Percentiles rank a stretch among this genome's conserved stretches.
phyloP scores from a whole-genome alignment of 2,113 vertebrate genomes.

The Jacana jacana region DNA sequence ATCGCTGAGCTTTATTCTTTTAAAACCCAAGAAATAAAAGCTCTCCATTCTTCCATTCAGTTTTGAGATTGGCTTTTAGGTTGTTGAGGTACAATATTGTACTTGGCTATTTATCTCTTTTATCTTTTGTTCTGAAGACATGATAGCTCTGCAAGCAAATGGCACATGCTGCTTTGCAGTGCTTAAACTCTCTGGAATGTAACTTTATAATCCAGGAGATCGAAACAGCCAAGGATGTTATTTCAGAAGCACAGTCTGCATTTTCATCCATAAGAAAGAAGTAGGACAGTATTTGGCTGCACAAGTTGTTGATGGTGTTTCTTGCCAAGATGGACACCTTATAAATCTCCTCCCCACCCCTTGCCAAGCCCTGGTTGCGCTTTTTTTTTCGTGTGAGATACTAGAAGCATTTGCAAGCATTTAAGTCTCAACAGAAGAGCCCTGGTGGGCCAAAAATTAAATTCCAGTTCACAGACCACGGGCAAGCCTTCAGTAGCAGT shows the following conservation, averaged over 20 bases:
- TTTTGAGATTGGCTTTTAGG: conserved; percentile 41
- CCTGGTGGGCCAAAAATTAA: not conserved
- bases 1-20: not conserved
- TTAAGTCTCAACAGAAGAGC: not conserved
- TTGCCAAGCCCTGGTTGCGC: not conserved
- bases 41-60: conserved; percentile 19
- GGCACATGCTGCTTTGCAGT: not conserved
- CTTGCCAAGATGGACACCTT: not conserved
- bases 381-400: not conserved
- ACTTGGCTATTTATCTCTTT: conserved; percentile 52
- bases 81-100: conserved; percentile 43
- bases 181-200: conserved; percentile 43
- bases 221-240: conserved; percentile 15
- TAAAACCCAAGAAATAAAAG: conserved; percentile 31
- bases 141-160: conserved; percentile 5
- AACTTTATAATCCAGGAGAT: conserved; percentile 1
- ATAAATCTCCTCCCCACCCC: not conserved
- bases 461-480: not conserved
- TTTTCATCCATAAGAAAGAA: conserved; percentile 21
- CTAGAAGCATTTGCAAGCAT: not conserved
- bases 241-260: not conserved
- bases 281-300: not conserved
- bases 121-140: conserved; percentile 48
- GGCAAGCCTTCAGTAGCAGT: not conserved
- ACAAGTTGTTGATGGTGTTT: not conserved